Conservation (phyloP, 2,888 invertebrate species). For the Himalopsyche kuldschensis region DNA sequence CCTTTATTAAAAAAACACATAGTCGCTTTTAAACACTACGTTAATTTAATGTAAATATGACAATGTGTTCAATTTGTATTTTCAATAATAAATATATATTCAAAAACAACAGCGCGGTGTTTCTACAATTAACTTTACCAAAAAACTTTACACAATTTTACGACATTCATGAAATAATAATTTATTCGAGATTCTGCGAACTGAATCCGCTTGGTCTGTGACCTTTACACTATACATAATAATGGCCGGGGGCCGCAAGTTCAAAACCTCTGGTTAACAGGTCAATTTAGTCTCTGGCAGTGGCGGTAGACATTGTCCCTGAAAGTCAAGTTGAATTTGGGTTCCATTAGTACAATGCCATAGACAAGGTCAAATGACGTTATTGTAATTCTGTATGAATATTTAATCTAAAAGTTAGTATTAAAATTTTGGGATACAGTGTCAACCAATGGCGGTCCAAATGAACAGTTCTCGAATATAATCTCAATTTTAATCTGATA, state of each 20-base stretch:
- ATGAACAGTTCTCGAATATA: background rate
- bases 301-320: background rate
- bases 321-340: background rate
- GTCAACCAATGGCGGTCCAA: background rate
- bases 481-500: background rate
- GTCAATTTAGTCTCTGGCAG: background rate
- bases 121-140: too few relatives aligned
- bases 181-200: background rate
- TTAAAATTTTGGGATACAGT: background rate
- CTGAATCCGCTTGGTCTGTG: background rate
- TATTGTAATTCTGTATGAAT: conserved; percentile 1
- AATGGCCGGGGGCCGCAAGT: background rate
- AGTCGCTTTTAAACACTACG: too few relatives aligned
- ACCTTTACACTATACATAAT: background rate
- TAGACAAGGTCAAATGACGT: background rate
- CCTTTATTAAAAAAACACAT: too few relatives aligned
- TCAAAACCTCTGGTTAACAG: background rate
- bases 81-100: too few relatives aligned
- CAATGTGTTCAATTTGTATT: too few relatives aligned
- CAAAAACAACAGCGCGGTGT: too few relatives aligned
- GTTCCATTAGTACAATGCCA: background rate
- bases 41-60: too few relatives aligned
- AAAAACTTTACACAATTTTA: too few relatives aligned
- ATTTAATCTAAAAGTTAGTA: background rate
- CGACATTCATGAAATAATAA: background rate